Evolutionary conservation across 2,888 invertebrate genomes (phyloP), one percentile per base, ranked within the genome.

Genomic region (Amiota minor): DNA sequence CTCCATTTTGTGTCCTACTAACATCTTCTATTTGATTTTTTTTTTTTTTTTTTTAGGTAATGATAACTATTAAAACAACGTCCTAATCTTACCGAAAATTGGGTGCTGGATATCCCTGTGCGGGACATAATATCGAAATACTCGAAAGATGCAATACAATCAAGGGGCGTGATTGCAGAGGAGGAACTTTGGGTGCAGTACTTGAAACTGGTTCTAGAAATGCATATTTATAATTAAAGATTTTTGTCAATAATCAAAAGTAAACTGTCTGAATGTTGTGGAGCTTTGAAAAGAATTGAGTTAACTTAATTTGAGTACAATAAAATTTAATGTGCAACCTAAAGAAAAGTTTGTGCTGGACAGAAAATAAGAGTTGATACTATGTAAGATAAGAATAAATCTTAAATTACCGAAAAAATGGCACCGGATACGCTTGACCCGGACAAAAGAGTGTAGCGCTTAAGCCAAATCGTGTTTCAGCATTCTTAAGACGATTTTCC

Each of bases 41-140:
- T n/a, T n/a, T n/a, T n/a, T n/a, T n/a, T n/a, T n/a, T n/a, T n/a
- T n/a, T n/a, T n/a, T n/a, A n/a, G n/a, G n/a, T n/a, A n/a, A n/a
- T n/a, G n/a, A n/a, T n/a, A n/a, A n/a, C n/a, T n/a, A 23, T 23
- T 23, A 23, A 23, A 23, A 14, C 35, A 12, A 23, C 8, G 10
- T 9, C 9, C 12, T 23, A 16, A n/a, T 71, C 80, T 81, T 83
- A 95, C 94, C 94, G 93, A 92, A 94, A 93, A 83, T 91, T 89
- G 83, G 95, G 94, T 81, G 94, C 93, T 73, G 95, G 95, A 90
- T 92, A 95, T 45, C 93, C 94, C 90, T 95, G 95, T 56, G 94
- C 94, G 74, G 94, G 94, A 88, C 95, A 95, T 83, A 94, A 89
- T 78, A 95, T 90, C 14, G 94, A 93, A 83, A 93, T 90, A 85